Conservation (phyloP, 2,888 invertebrate species). For the Mayetiola destructor region DNA sequence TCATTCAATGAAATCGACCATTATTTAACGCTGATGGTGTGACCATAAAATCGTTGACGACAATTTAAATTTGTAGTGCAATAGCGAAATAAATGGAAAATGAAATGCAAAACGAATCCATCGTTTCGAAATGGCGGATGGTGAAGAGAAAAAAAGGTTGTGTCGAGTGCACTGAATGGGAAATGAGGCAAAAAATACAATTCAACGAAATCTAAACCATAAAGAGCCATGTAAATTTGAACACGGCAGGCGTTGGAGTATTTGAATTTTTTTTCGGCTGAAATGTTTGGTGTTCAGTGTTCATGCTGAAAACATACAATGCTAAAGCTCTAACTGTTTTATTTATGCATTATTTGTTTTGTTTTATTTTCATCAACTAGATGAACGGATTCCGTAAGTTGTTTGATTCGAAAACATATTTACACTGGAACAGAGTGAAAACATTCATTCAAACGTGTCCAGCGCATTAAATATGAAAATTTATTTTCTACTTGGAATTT, state of each 20-base stretch:
- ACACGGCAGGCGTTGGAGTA: neutral
- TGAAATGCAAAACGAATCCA: neutral
- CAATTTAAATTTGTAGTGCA: neutral
- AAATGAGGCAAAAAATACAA: neutral
- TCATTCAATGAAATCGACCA: constrained; percentile 1
- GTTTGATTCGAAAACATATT: no score
- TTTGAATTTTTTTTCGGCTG: neutral
- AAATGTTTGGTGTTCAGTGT: no score
- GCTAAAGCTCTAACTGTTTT: no score
- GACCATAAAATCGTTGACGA: constrained; percentile 11
- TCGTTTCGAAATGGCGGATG: neutral
- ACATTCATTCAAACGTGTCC: no score
- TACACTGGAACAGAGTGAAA: no score
- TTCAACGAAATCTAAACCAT: neutral
- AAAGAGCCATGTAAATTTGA: neutral
- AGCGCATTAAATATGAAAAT: no score
- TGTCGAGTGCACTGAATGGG: neutral
- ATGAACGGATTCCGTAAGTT: no score
- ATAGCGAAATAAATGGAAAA: neutral
- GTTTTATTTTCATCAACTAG: no score
- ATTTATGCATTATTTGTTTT: no score
- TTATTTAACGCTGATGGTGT: neutral
- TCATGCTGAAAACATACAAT: no score
- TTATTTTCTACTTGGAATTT: no score
- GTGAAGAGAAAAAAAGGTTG: neutral